These are phyloP conservation scores for Eupsittula cactorum DNA, from an alignment of 2,113 vertebrate species.

Conservation along the genomic window DNA sequence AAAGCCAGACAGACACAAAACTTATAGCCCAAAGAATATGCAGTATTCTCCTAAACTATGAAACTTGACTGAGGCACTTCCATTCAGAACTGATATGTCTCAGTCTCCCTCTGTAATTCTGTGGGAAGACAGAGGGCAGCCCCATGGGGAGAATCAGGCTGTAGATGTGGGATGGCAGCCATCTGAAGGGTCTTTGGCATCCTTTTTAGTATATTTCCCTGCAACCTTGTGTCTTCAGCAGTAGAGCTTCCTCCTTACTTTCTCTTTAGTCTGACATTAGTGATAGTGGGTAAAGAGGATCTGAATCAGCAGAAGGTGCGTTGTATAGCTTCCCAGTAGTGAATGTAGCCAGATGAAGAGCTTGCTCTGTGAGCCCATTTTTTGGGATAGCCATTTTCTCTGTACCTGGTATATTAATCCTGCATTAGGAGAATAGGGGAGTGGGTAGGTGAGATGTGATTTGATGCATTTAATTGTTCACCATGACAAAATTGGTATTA, in stretches of 20 bases:
- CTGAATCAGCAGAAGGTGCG: not conserved
- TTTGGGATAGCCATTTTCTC: not conserved
- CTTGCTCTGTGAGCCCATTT: not conserved
- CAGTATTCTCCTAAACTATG: not conserved
- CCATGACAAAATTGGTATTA: not conserved
- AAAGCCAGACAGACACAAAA: not conserved
- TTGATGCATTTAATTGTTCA: not conserved
- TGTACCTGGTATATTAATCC: not conserved
- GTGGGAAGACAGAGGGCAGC: not conserved
- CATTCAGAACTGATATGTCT: not conserved
- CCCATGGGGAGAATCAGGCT: not conserved
- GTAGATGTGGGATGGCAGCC: not conserved
- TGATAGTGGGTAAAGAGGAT: not conserved
- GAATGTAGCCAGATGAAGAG: not conserved
- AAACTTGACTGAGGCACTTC: not conserved
- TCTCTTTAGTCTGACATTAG: not conserved
- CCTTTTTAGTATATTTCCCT: not conserved
- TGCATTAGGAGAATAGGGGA: not conserved
- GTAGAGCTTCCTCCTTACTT: not conserved
- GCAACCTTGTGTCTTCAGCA: not conserved
- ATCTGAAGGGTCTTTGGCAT: not conserved
- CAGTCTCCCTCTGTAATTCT: not conserved
- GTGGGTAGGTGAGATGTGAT: not conserved
- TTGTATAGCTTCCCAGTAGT: not conserved
- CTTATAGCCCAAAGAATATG: not conserved